Conservation (phyloP, 2,113 vertebrate species). For the Suncus etruscus region DNA sequence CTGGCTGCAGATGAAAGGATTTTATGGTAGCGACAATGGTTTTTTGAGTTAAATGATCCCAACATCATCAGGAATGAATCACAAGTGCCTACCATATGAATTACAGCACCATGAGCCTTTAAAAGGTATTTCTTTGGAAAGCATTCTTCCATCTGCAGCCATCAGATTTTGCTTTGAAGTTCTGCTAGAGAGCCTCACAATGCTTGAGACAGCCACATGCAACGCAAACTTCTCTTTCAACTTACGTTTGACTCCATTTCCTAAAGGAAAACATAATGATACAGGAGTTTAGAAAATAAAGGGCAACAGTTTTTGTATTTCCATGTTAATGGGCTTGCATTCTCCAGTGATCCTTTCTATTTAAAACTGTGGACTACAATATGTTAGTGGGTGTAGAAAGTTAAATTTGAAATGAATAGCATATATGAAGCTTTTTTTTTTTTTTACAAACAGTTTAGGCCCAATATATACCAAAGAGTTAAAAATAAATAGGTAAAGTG, state of each 20-base stretch:
- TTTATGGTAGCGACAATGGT: conserved; percentile 81
- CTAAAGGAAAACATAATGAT: conserved; percentile 53
- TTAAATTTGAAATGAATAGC: conserved; percentile 48
- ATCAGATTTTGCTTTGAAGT: conserved; percentile 81
- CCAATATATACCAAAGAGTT: not conserved
- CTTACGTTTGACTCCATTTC: conserved; percentile 46
- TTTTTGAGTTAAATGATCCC: conserved; percentile 83
- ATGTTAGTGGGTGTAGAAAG: not conserved
- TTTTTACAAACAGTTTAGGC: not conserved
- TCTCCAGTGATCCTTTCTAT: not conserved
- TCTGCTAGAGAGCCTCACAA: conserved; percentile 54
- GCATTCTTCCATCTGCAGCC: conserved; percentile 78
- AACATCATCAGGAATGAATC: conserved; percentile 82
- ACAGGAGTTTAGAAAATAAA: not conserved
- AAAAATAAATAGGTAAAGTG: conserved; percentile 12
- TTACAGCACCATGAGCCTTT: conserved; percentile 78
- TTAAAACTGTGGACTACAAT: not conserved
- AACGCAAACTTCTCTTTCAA: conserved; percentile 42
- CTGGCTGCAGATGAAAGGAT: conserved; percentile 83
- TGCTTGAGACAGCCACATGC: conserved; percentile 78
- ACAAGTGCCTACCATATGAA: conserved; percentile 82
- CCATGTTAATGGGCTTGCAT: not conserved
- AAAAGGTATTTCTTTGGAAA: conserved; percentile 82
- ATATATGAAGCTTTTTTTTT: not conserved
- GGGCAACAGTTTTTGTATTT: conserved; percentile 26